A percentile compares a stretch with the other conserved stretches of the same genome.
These are phyloP conservation scores for Spizella passerina DNA, from an alignment of 2,797 vertebrate genomes.

Conservation along the genomic window DNA sequence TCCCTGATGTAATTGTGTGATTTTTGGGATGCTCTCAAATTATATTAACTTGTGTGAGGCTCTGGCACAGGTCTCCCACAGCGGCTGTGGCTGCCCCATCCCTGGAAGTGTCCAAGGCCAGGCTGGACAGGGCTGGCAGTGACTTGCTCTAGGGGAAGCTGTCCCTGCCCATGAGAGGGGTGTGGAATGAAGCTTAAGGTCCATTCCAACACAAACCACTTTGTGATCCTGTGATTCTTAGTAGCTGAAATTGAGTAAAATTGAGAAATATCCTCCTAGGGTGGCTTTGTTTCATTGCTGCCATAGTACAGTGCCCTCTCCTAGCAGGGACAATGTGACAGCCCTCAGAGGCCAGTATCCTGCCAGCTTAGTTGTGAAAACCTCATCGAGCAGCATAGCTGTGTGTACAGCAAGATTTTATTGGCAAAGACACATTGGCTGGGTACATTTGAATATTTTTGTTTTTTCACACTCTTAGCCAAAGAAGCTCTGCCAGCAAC, in stretches of 20 bases:
- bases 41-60: neutral
- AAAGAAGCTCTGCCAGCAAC: neutral
- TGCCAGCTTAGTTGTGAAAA: neutral
- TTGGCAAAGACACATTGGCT: neutral
- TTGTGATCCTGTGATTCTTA: neutral
- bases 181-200: neutral
- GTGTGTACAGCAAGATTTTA: neutral
- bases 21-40: neutral
- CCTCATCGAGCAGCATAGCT: neutral
- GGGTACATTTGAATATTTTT: neutral
- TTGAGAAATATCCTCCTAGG: neutral
- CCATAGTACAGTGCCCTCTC: neutral
- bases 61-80: accelerated
- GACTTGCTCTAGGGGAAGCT: accelerated
- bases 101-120: neutral
- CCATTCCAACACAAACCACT: neutral
- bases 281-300: neutral
- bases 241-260: neutral
- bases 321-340: neutral
- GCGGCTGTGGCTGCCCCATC: neutral
- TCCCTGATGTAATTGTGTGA: neutral
- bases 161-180: neutral
- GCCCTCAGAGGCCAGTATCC: neutral
- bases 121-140: neutral
- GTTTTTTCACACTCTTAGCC: neutral